Percentiles rank a stretch among this genome's conserved stretches.
These are phyloP conservation scores for Agriopis leucophaearia DNA, from an alignment of 2,888 invertebrate species.

Conservation along the genomic window DNA sequence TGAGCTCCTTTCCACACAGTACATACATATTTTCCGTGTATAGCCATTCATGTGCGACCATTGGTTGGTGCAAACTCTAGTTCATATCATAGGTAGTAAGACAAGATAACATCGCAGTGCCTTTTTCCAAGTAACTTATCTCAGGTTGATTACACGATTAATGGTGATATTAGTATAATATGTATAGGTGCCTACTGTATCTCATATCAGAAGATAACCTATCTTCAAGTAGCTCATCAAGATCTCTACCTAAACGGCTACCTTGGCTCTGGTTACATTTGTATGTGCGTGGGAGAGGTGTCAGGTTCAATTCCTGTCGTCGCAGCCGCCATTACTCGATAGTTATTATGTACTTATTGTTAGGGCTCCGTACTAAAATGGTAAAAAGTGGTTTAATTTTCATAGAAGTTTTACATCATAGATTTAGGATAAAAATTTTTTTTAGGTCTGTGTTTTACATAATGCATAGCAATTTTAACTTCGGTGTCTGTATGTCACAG, in stretches of 20 bases:
- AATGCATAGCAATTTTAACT: no score
- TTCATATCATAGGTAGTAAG: background rate
- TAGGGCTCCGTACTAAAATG: background rate
- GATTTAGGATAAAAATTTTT: no score
- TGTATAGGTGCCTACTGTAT: background rate
- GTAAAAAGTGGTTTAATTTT: no score
- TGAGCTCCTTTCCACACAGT: no score
- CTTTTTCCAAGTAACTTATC: background rate
- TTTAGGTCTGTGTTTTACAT: no score
- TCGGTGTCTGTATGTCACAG: no score
- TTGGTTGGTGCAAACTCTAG: background rate
- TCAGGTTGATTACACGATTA: background rate
- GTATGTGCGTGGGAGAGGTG: conserved; percentile 68
- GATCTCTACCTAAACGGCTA: conserved; percentile 9
- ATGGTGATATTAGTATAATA: background rate
- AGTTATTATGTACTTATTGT: background rate
- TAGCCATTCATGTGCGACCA: no score
- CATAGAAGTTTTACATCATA: no score
- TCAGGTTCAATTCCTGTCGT: conserved; percentile 64
- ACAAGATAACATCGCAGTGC: background rate
- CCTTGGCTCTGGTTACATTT: conserved; percentile 53
- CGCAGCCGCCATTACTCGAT: conserved; percentile 28
- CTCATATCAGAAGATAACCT: conserved; percentile 9
- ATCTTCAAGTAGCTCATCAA: background rate
- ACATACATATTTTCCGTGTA: no score